Base-by-base conservation (phyloP, 2,888 invertebrate genomes). In the Neuroscelio doddi region DNA sequence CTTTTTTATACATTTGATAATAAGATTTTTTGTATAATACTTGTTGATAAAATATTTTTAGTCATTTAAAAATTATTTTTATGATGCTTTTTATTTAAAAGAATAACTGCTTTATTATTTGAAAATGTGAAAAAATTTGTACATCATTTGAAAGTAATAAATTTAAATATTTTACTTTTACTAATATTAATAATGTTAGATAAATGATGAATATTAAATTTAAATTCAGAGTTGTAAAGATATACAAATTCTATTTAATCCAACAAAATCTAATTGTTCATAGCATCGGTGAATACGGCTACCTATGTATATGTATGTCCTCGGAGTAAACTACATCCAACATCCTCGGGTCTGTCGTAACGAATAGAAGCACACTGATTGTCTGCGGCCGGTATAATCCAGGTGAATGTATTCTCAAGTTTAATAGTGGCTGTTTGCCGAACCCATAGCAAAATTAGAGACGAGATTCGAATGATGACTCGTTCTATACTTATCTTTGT, bases 291-390 rank as follows among this genome's bases (percentile, higher is more conserved):
- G 30, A 45, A 46, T 46, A 55, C 30, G 46, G 39, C 24, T 8
- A 10, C 30, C 10, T 32, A 39, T 55, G 39, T 39, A 55, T 55
- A 46, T 46, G 34, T 42, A 34, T 14, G n/a, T 14, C 5, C 26
- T 39, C 27, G 52, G 26, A 36, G 16, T 38, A 44, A 45, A 36
- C 53, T 45, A 34, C 32, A 44, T 44, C 44, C 38, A 36, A 53
- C 53, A 45, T 36, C 44, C 42, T 44, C 44, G 52, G 2, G 45
- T 34, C 45, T 17, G 53, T 53, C 53, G 53, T 53, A 45, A 53
- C 53, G 53, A 53, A 53, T 53, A 53, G 53, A 53, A 45, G 53
- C 53, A 16, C 52, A 17, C 52, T 52, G 52, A 52, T 52, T 52
- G 52, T 52, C 52, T 52, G 52, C 24, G 52, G 44, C 27, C 36